These are phyloP conservation scores for Choristoneura rosaceana DNA, from an alignment of 2,888 invertebrate genomes.

Conservation along the genomic window DNA sequence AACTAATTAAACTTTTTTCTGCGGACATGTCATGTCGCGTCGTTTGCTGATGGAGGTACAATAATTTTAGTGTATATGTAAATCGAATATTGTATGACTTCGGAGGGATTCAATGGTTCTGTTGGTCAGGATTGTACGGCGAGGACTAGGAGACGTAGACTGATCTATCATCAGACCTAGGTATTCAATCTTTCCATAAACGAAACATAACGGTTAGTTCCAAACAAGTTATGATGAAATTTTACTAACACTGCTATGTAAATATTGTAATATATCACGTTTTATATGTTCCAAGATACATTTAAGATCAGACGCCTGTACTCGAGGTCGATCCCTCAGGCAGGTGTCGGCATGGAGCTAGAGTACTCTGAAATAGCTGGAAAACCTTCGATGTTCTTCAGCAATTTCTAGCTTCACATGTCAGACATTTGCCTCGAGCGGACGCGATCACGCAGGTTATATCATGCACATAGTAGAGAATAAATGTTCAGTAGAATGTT, in stretches of 20 bases:
- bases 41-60: constrained; percentile 16
- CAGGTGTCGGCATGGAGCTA: background rate
- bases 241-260: constrained; percentile 46
- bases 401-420: background rate
- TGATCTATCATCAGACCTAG: background rate
- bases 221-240: background rate
- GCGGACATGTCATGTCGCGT: background rate
- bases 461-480: constrained; percentile 9
- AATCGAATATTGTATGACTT: constrained; percentile 5
- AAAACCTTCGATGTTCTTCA: background rate
- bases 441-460: background rate
- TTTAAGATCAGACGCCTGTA: constrained; percentile 3
- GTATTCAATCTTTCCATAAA: background rate
- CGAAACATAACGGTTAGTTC: background rate
- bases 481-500: constrained; percentile 9
- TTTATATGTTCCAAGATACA: constrained; percentile 41
- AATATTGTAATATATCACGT: constrained; percentile 54
- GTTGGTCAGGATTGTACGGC: background rate
- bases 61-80: constrained; percentile 1
- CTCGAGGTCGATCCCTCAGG: background rate
- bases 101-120: background rate
- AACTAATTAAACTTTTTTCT: background rate
- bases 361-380: too few relatives aligned
- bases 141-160: background rate
- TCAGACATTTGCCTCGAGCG: background rate